Percentiles rank a stretch among this genome's conserved stretches.
Conservation (phyloP, 2,113 vertebrate species). For the Turdus rufiventris region DNA sequence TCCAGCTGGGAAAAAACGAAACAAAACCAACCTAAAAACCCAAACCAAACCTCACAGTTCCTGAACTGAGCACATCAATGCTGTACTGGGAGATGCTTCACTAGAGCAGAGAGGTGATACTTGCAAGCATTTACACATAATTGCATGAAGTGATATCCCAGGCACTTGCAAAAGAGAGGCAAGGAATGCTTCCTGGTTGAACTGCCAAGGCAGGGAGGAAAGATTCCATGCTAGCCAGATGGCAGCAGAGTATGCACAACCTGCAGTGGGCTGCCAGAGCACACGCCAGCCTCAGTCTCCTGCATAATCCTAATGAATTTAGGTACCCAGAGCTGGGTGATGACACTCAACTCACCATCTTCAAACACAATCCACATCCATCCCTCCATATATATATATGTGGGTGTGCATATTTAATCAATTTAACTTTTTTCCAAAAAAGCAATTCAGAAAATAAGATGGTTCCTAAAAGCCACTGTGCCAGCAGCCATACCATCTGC, state of each 20-base stretch:
- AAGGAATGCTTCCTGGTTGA: background rate
- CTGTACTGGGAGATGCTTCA: background rate
- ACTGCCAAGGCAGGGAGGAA: background rate
- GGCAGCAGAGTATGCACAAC: conserved; percentile 41
- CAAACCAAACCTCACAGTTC: background rate
- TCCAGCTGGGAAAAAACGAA: background rate
- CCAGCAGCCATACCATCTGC: background rate
- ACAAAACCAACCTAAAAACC: background rate
- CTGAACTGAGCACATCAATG: background rate
- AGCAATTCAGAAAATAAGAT: background rate
- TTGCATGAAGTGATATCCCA: background rate
- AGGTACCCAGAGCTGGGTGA: background rate
- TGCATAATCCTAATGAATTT: background rate
- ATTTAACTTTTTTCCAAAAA: background rate
- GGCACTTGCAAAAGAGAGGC: background rate
- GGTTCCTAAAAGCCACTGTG: background rate
- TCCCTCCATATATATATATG: background rate
- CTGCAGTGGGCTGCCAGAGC: background rate
- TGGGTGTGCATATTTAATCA: background rate
- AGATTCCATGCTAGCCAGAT: background rate
- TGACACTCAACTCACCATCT: background rate
- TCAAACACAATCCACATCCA: background rate
- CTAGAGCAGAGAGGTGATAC: background rate
- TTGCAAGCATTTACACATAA: background rate
- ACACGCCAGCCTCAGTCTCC: accelerated